These are phyloP conservation scores for Taphrorychus bicolor DNA, from an alignment of 2,888 invertebrate genomes.

Conservation along the genomic window DNA sequence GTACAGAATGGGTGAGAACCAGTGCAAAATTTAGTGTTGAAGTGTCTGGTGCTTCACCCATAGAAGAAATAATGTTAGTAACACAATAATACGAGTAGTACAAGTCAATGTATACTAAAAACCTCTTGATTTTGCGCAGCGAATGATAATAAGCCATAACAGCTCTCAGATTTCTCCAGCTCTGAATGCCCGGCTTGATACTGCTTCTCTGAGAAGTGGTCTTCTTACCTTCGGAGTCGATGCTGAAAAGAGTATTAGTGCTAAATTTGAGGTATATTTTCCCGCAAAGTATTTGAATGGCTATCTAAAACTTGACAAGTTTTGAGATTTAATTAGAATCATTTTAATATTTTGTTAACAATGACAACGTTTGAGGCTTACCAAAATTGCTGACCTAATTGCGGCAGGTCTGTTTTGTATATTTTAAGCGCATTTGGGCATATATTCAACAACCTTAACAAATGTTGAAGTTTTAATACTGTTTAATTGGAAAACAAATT, in stretches of 20 bases:
- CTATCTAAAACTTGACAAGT: neutral
- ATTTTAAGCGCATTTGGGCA: too few species aligned
- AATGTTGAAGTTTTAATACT: too few species aligned
- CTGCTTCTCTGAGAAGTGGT: constrained; percentile 39
- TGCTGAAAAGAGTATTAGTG: constrained; percentile 45
- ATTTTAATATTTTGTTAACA: too few species aligned
- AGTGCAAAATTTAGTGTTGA: neutral
- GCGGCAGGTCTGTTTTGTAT: too few species aligned
- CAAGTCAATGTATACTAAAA: constrained; percentile 39
- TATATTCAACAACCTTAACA: too few species aligned
- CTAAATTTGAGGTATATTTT: neutral
- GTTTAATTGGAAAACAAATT: too few species aligned
- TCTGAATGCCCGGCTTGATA: constrained; percentile 63
- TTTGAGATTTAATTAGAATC: too few species aligned
- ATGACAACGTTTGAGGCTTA: too few species aligned
- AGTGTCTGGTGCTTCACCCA: constrained; percentile 23
- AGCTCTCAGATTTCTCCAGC: constrained; percentile 87
- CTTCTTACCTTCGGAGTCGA: constrained; percentile 47
- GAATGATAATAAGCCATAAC: constrained; percentile 91
- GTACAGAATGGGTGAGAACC: constrained; percentile 29
- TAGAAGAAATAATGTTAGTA: constrained; percentile 3
- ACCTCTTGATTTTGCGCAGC: constrained; percentile 91
- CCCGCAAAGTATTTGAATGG: neutral
- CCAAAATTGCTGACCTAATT: too few species aligned
- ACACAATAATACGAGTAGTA: constrained; percentile 27